Evolutionary conservation across 2,797 vertebrate species (phyloP).

Genomic region (Carcharodon carcharias): DNA sequence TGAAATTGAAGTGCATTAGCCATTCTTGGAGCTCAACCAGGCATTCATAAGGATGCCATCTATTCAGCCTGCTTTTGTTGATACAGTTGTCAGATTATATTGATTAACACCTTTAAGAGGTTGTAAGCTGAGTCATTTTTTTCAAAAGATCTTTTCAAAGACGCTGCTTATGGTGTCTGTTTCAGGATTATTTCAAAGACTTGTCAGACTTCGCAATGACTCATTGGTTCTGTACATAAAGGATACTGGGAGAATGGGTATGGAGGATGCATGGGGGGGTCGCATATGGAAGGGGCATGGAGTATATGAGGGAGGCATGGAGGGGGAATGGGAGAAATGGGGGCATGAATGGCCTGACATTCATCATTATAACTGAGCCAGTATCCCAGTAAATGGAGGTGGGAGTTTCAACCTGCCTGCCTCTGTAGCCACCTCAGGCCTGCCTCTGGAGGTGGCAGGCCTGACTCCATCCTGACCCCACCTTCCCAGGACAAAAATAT

Average conservation of each 20-base stretch:
- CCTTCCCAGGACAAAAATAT: not conserved
- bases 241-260: not conserved
- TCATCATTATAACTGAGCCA: not conserved
- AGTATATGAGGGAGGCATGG: not conserved
- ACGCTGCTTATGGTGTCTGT: not conserved
- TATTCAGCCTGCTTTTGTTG: no score
- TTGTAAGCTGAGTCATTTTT: not conserved
- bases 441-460: not conserved
- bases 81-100: no score
- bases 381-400: not conserved
- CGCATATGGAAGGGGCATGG: not conserved
- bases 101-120: not conserved
- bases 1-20: no score
- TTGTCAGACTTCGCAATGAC: not conserved
- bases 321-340: not conserved
- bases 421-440: not conserved
- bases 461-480: not conserved
- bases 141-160: not conserved
- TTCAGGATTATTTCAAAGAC: not conserved
- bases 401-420: not conserved
- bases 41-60: no score
- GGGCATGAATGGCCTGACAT: not conserved
- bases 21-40: no score
- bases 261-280: not conserved
- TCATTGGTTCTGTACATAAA: not conserved